Conservation (phyloP, 1,140 invertebrate genomes). For the Aphelinus atriplicis region DNA sequence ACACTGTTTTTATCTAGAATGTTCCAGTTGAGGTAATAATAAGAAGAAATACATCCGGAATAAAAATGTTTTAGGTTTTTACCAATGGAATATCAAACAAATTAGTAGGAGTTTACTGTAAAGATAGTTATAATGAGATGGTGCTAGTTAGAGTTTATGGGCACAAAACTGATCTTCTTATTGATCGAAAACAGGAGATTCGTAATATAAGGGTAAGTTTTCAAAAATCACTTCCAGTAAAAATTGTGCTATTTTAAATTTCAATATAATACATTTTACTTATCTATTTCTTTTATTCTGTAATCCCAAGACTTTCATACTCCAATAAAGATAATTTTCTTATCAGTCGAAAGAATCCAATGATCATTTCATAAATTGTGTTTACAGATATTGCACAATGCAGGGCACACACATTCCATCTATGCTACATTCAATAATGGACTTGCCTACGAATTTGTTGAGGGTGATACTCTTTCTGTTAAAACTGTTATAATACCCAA, state of each 20-base stretch:
- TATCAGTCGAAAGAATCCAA: too few relatives aligned
- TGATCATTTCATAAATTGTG: too few relatives aligned
- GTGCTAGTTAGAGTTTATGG: conserved; percentile 93
- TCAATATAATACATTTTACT: neutral
- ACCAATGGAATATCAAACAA: conserved; percentile 97
- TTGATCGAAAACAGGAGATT: conserved; percentile 87
- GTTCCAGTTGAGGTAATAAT: too few relatives aligned
- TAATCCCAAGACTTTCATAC: too few relatives aligned
- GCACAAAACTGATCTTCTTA: conserved; percentile 91
- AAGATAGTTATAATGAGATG: conserved; percentile 71
- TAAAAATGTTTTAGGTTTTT: conserved; percentile 75
- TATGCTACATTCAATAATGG: conserved; percentile 96
- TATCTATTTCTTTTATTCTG: neutral
- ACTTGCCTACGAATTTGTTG: conserved; percentile 90
- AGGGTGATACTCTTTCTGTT: conserved; percentile 81
- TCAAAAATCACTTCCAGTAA: conserved; percentile 7
- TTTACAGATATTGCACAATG: conserved; percentile 76
- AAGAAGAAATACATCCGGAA: neutral
- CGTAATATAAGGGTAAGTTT: conserved; percentile 72
- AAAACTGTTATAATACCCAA: conserved; percentile 75
- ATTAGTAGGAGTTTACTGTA: conserved; percentile 79
- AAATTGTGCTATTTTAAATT: neutral
- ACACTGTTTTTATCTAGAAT: too few relatives aligned
- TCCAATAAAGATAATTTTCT: too few relatives aligned
- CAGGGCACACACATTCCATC: conserved; percentile 83